These are phyloP conservation scores for Drosophila monieri DNA, from an alignment of 2,888 invertebrate species.

Conservation along the genomic window DNA sequence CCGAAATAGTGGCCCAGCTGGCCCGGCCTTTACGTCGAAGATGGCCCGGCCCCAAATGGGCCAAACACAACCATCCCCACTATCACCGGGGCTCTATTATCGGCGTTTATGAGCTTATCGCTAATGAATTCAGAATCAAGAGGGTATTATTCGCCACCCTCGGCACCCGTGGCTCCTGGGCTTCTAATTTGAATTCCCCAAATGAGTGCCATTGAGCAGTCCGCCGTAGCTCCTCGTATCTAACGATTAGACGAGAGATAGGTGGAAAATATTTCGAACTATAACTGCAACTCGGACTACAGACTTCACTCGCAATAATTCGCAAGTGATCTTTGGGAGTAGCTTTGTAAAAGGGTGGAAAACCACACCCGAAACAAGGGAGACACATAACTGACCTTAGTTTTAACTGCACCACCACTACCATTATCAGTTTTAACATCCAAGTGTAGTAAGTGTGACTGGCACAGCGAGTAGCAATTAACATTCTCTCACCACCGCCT, in stretches of 20 bases:
- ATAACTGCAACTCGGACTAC: too few relatives aligned
- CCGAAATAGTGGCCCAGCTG: slow-evolving; percentile 18
- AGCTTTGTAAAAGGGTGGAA: too few relatives aligned
- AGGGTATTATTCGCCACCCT: background rate
- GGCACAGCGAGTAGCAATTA: background rate
- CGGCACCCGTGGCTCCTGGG: background rate
- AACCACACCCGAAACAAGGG: background rate
- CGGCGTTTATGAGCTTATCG: slow-evolving; percentile 23
- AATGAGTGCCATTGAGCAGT: background rate
- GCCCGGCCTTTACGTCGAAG: background rate
- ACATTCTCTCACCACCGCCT: background rate
- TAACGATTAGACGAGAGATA: background rate
- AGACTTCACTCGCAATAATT: too few relatives aligned
- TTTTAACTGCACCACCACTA: background rate
- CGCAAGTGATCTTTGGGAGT: too few relatives aligned
- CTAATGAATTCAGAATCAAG: slow-evolving; percentile 19
- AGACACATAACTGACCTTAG: background rate
- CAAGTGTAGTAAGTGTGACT: background rate
- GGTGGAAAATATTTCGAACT: too few relatives aligned
- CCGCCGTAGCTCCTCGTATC: background rate
- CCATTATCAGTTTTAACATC: background rate
- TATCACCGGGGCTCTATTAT: slow-evolving; percentile 19
- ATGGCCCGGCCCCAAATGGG: background rate
- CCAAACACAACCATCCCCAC: slow-evolving; percentile 2
- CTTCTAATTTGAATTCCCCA: background rate